A percentile compares a stretch with the other conserved stretches of the same genome.
Evolutionary conservation across 2,113 vertebrate genomes (phyloP).

Genomic region (Silurus asotus): DNA sequence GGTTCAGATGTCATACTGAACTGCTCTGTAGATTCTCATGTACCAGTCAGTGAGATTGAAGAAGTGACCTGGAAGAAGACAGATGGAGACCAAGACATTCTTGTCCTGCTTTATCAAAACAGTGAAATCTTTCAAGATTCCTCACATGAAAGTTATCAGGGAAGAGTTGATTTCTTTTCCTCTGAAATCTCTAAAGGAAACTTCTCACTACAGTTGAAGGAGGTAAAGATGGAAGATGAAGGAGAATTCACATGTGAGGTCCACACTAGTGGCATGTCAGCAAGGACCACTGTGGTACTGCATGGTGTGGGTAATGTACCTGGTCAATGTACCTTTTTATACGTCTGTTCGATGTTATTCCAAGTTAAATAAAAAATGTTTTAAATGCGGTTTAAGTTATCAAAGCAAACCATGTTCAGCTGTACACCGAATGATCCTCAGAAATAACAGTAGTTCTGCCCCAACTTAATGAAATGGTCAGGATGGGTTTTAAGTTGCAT

Average conservation of each 20-base stretch:
- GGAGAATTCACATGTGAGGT: conserved; percentile 46
- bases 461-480: too few relatives aligned
- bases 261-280: conserved; percentile 27
- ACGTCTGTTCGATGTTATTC: too few relatives aligned
- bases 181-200: conserved; percentile 53
- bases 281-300: not conserved
- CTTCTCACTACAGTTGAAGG: conserved; percentile 49
- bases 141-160: conserved; percentile 21
- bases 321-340: too few relatives aligned
- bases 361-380: too few relatives aligned
- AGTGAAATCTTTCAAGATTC: not conserved
- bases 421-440: too few relatives aligned
- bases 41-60: conserved; percentile 23
- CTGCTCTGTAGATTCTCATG: conserved; percentile 50
- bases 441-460: too few relatives aligned
- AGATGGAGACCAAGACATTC: not conserved
- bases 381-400: too few relatives aligned
- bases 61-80: conserved; percentile 48
- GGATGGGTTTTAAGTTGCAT: too few relatives aligned
- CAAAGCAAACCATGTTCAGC: too few relatives aligned
- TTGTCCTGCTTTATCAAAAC: conserved; percentile 35
- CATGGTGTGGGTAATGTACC: conserved; percentile 35
- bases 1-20: conserved; percentile 45
- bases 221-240: conserved; percentile 38
- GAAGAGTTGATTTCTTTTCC: conserved; percentile 44